A percentile compares a stretch with the other conserved stretches of the same genome.
Conservation (phyloP, 2,797 vertebrate genomes). For the Eulemur coronatus region DNA sequence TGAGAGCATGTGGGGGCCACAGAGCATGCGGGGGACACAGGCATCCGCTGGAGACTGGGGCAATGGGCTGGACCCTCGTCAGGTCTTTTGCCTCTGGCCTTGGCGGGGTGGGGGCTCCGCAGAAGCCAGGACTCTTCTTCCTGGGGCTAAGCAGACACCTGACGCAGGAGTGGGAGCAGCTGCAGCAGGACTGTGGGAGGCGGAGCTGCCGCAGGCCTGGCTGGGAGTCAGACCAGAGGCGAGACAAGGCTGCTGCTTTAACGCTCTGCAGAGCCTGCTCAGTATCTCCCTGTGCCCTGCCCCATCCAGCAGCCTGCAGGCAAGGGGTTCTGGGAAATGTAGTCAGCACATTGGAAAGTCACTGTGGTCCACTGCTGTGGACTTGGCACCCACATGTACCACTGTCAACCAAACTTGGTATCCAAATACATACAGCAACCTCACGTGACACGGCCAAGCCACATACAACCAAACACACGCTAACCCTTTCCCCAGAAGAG, state of each 20-base stretch:
- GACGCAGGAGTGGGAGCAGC: not conserved
- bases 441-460: not conserved
- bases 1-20: not conserved
- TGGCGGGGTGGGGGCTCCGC: not conserved
- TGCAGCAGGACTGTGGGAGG: not conserved
- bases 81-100: not conserved
- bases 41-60: rapidly evolving
- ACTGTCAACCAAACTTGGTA: not conserved
- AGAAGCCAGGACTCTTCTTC: not conserved
- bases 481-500: not conserved
- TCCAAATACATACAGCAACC: not conserved
- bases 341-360: not conserved
- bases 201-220: not conserved
- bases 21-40: not conserved
- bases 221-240: not conserved
- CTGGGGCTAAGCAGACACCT: not conserved
- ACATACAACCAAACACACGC: not conserved
- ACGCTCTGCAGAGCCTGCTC: not conserved
- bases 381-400: rapidly evolving
- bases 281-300: not conserved
- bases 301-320: not conserved
- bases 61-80: not conserved
- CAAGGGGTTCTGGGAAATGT: not conserved
- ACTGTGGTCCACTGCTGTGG: not conserved
- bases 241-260: no score